Conservation (phyloP, 1,140 invertebrate species). For the Homalodisca vitripennis region DNA sequence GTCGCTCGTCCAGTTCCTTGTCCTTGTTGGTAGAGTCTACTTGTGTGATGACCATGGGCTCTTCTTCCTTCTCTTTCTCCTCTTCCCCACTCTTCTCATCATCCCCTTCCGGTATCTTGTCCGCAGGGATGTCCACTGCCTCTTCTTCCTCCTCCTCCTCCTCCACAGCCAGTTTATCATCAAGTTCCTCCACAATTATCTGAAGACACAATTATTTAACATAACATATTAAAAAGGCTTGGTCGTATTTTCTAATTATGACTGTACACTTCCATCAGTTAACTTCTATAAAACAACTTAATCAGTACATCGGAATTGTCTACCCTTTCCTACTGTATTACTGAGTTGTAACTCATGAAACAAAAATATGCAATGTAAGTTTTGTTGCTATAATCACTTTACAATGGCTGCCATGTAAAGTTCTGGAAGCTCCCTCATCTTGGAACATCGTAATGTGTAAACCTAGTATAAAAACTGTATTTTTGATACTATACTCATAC, state of each 20-base stretch:
- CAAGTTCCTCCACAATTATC: conserved; percentile 45
- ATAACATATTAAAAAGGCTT: not conserved
- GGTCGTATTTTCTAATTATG: not conserved
- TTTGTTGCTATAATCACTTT: too few relatives aligned
- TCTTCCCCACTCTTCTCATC: conserved; percentile 48
- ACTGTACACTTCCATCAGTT: not conserved
- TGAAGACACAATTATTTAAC: conserved; percentile 44
- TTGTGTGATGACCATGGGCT: not conserved
- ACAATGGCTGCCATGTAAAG: too few relatives aligned
- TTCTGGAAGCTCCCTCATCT: too few relatives aligned
- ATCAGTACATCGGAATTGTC: too few relatives aligned
- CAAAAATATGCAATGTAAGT: too few relatives aligned
- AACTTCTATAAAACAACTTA: not conserved
- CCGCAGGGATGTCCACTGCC: conserved; percentile 47
- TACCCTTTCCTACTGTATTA: too few relatives aligned
- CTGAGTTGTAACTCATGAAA: too few relatives aligned
- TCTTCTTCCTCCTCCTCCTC: conserved; percentile 53
- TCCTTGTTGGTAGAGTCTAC: not conserved
- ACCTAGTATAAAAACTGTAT: too few relatives aligned
- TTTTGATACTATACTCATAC: too few relatives aligned
- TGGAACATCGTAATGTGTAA: too few relatives aligned
- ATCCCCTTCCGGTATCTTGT: conserved; percentile 52
- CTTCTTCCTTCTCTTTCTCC: conserved; percentile 42
- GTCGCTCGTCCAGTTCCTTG: not conserved
- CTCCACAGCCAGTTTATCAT: conserved; percentile 48